Evolutionary conservation across 2,113 vertebrate genomes (phyloP).

Genomic region (Sialia sialis): DNA sequence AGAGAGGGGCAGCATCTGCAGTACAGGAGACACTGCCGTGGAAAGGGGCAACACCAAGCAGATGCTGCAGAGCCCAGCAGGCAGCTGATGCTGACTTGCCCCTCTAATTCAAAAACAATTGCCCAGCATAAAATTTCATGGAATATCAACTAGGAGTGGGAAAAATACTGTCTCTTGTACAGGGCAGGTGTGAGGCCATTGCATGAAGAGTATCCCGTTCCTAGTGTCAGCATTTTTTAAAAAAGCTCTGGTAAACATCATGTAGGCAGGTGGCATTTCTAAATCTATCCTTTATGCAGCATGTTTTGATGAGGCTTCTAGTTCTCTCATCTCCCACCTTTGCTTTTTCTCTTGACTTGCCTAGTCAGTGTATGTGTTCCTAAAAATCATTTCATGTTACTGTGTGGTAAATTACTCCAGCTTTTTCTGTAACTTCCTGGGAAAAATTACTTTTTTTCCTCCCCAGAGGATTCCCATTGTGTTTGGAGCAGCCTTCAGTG

Average conservation of each 20-base stretch:
- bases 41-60: background rate
- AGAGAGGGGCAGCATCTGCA: background rate
- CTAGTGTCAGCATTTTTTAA: background rate
- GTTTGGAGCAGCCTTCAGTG: background rate
- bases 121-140: background rate
- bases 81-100: background rate
- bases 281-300: background rate
- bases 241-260: background rate
- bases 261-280: background rate
- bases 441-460: background rate
- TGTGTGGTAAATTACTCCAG: background rate
- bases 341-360: background rate
- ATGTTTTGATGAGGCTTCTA: background rate
- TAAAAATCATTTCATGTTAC: background rate
- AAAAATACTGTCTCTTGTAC: background rate
- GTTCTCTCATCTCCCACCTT: background rate
- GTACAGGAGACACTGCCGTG: background rate
- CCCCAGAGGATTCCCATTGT: background rate
- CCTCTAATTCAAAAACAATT: background rate
- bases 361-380: background rate
- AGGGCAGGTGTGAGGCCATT: background rate
- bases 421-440: slow-evolving; percentile 2
- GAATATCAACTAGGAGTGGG: background rate
- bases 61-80: background rate
- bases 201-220: background rate